Evolutionary conservation across 1,140 invertebrate genomes (phyloP), one percentile per base, ranked within the genome.

Genomic region (Marisa cornuarietis): DNA sequence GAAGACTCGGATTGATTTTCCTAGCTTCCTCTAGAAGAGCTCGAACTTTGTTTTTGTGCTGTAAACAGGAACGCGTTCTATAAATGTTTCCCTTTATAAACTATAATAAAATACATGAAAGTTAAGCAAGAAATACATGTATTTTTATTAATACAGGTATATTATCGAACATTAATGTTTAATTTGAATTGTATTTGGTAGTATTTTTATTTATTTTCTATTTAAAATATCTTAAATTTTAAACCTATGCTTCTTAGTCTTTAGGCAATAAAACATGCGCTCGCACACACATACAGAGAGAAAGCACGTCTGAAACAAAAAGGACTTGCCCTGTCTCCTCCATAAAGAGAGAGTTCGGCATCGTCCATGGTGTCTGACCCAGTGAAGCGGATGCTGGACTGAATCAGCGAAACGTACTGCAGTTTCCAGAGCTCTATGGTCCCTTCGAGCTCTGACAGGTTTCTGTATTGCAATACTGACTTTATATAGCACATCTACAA

Each of bases 381-480:
- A 22, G 92, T 91, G 68, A 92, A 90, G 22, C 90, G 82, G 20
- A 93, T 91, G 81, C 91, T 91, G 42, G 92, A 92, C 83, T 93
- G 92, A 24, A 93, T 88, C 24, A 93, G 83, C 20, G 88, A 92
- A 0, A 93, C 90, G 79, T 93, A 93, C 79, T 93, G 92, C 78
- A 90, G 82, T 81, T 92, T 93, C 86, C 92, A 91, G 78, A 90
- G 86, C 73, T 93, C 92, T 71, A 92, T 90, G 76, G 92, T 89
- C 11, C 85, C 85, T 79, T 91, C 89, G 51, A 92, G 71, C 11
- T 84, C 76, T 62, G 82, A 82, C 18, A 90, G 81, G 68, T 86
- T 83, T 42, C 92, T 92, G 78, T 22, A 86, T 87, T 49, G 69
- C 8, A 58, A 58, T 18, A 58, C 54, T 0, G 54, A 77, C 16